Evolutionary conservation across 1,140 invertebrate genomes (phyloP).

Genomic region (Pygmarrhopalites habei): DNA sequence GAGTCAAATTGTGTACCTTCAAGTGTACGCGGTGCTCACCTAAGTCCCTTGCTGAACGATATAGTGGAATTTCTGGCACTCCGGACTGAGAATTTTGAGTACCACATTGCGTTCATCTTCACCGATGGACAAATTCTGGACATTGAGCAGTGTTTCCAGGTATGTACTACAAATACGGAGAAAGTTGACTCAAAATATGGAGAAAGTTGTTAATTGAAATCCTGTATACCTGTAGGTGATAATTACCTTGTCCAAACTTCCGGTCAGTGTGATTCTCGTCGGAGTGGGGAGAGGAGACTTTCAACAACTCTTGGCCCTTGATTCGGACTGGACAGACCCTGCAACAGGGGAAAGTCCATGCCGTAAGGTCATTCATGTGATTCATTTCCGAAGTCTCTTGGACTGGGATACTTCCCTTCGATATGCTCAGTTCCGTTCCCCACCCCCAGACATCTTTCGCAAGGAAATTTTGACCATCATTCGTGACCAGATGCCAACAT

Average conservation of each 20-base stretch:
- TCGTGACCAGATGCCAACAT: slow-evolving; percentile 15
- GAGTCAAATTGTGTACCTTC: background rate
- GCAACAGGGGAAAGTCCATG: slow-evolving; percentile 16
- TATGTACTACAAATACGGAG: background rate
- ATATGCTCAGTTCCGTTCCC: slow-evolving; percentile 14
- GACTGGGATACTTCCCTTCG: slow-evolving; percentile 24
- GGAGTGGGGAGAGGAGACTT: slow-evolving; percentile 29
- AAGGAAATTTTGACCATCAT: slow-evolving; percentile 28
- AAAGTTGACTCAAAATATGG: too few relatives aligned
- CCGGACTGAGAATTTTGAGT: slow-evolving; percentile 26
- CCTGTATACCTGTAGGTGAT: slow-evolving; percentile 13
- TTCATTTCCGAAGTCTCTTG: slow-evolving; percentile 31
- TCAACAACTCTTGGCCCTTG: slow-evolving; percentile 5
- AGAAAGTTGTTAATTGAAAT: background rate
- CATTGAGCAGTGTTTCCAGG: slow-evolving; percentile 19
- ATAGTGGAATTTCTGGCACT: slow-evolving; percentile 19
- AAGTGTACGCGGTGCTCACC: background rate
- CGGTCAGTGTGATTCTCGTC: slow-evolving; percentile 27
- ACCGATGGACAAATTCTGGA: slow-evolving; percentile 31
- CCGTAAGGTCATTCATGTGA: slow-evolving; percentile 19
- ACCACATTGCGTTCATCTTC: slow-evolving; percentile 33
- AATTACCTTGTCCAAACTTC: slow-evolving; percentile 20
- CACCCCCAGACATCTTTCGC: slow-evolving; percentile 19
- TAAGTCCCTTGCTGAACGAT: slow-evolving; percentile 24
- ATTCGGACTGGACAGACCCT: slow-evolving; percentile 23